Conservation (phyloP, 2,888 invertebrate species). For the Oscheius sp. region DNA sequence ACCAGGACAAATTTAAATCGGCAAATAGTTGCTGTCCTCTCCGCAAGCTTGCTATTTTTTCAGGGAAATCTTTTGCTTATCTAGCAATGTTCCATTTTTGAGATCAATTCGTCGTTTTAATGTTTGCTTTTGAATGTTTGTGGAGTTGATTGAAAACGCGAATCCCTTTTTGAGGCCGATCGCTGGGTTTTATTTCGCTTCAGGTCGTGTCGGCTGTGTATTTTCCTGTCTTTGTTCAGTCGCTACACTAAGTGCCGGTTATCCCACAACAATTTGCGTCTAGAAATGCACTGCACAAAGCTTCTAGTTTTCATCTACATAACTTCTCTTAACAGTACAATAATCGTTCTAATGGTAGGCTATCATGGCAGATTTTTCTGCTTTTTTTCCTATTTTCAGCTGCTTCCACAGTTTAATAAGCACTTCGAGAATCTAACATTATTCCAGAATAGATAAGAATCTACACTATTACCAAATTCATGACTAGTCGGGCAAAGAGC, state of each 20-base stretch:
- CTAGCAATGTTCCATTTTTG: background rate
- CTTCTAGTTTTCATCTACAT: background rate
- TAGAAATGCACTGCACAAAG: too few relatives aligned
- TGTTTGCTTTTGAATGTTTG: slow-evolving; percentile 24
- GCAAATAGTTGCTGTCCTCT: too few relatives aligned
- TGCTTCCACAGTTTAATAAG: background rate
- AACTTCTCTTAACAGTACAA: background rate
- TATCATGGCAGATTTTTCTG: background rate
- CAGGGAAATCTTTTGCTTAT: too few relatives aligned
- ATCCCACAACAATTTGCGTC: too few relatives aligned
- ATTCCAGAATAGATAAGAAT: too few relatives aligned
- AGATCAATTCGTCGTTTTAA: background rate
- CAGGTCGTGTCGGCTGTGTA: background rate
- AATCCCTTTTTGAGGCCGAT: background rate
- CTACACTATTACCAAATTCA: too few relatives aligned
- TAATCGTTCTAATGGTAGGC: background rate
- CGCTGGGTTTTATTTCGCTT: background rate
- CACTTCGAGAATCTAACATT: too few relatives aligned
- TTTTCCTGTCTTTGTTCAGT: background rate
- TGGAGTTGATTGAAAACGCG: slow-evolving; percentile 27
- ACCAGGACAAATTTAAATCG: too few relatives aligned
- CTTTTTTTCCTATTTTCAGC: background rate
- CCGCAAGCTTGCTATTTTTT: too few relatives aligned
- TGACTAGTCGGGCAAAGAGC: too few relatives aligned
- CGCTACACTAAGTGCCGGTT: background rate